Evolutionary conservation across 2,888 invertebrate genomes (phyloP), one percentile per base, ranked within the genome.

Genomic region (Hetaerina titia): DNA sequence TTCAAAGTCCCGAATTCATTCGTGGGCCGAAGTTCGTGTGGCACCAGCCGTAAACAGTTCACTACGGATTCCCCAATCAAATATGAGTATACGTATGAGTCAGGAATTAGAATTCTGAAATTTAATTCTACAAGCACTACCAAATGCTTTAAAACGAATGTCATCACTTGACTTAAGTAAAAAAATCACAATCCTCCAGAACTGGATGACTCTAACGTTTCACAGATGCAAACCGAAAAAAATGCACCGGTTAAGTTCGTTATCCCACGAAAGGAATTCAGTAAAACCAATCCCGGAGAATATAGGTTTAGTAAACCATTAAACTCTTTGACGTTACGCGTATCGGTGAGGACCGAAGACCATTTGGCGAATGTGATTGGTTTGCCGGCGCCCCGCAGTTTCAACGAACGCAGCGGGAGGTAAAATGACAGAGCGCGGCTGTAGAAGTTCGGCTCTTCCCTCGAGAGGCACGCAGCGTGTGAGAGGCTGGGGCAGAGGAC

Each of bases 281-380:
- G 31, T 31, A 81, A 69, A 81, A 81, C 81, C 81, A 81, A 81
- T 81, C 81, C 31, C 7, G 22, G 31, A 31, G 81, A 81, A 81
- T 81, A 81, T 11, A 81, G 81, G 81, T 31, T 81, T 81, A 81
- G 81, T 81, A 31, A 81, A 11, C 81, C 31, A 81, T 81, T 81
- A 81, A 81, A 81, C n/a, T 13, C 81, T 81, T 81, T 81, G 81
- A 81, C 81, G 81, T 81, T 31, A 31, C 11, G 81, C 81, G 31
- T 31, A 81, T 81, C 31, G 81, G 81, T 11, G 31, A 81, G 56
- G 89, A 22, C 58, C 58, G 58, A 57, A n/a, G 89, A 89, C 89
- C 56, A 56, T 89, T 89, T 89, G 89, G 57, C 57, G 89, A 89
- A n/a, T 89, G 89, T 89, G 89, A 89, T 89, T 89, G 89, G 89